phyloP scores from a whole-genome alignment of 1,140 invertebrate genomes.

The Phenacoccus solenopsis region DNA sequence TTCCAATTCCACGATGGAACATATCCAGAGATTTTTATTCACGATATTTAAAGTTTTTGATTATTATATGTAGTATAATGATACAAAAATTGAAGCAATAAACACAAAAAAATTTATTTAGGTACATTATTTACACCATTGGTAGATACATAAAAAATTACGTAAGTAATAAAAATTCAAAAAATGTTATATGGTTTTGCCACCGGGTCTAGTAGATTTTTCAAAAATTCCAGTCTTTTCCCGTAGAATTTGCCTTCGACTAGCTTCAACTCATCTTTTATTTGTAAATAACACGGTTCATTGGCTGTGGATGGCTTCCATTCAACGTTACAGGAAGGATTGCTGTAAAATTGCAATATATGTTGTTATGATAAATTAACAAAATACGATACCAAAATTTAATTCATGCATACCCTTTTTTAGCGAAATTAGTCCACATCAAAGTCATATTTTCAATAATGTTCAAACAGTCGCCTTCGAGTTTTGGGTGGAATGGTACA shows the following conservation, averaged over 20 bases:
- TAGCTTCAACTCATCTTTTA: neutral
- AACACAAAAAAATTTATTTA: too few relatives aligned
- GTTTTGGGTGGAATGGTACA: neutral
- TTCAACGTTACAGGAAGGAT: neutral
- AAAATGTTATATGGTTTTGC: neutral
- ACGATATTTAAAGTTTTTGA: too few relatives aligned
- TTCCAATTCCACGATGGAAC: too few relatives aligned
- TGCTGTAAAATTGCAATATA: too few relatives aligned
- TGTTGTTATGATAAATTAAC: too few relatives aligned
- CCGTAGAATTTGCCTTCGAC: neutral
- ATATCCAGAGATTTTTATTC: too few relatives aligned
- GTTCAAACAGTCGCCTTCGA: neutral
- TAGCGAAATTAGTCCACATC: constrained; percentile 8
- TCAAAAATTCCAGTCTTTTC: neutral
- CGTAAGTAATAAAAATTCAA: neutral
- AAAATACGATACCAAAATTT: neutral
- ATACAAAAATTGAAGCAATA: too few relatives aligned
- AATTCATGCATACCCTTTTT: neutral
- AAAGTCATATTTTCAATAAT: neutral
- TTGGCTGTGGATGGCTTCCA: neutral
- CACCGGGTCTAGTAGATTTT: neutral
- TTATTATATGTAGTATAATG: too few relatives aligned
- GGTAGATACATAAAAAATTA: too few relatives aligned
- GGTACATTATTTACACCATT: too few relatives aligned
- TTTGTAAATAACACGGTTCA: constrained; percentile 1